A percentile compares a stretch with the other conserved stretches of the same genome.
These are phyloP conservation scores for Piaya cayana DNA, from an alignment of 2,113 vertebrate genomes.

Conservation along the genomic window DNA sequence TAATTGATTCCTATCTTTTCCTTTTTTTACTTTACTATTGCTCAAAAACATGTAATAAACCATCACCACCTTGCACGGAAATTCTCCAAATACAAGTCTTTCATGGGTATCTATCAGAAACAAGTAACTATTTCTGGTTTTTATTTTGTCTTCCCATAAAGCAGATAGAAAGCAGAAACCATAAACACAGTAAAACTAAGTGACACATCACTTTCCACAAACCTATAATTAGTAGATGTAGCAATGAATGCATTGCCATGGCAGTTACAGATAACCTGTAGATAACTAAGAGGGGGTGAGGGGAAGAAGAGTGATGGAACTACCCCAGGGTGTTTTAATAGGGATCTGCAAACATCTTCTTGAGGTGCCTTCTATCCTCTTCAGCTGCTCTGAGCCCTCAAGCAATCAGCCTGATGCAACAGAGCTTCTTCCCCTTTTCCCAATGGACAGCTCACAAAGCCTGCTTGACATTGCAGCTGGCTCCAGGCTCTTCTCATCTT, in stretches of 20 bases:
- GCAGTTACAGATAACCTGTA: not conserved
- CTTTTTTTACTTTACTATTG: not conserved
- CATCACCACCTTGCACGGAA: not conserved
- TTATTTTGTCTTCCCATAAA: not conserved
- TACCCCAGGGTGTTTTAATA: not conserved
- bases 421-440: not conserved
- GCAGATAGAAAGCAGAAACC: not conserved
- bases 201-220: not conserved
- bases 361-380: not conserved
- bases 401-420: not conserved
- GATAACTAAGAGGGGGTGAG: not conserved
- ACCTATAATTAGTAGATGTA: accelerated
- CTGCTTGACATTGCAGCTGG: not conserved
- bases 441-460: not conserved
- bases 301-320: not conserved
- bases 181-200: not conserved
- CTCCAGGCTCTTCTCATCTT: not conserved
- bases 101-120: not conserved
- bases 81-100: not conserved
- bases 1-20: not conserved
- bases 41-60: not conserved
- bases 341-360: not conserved
- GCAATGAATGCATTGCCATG: not conserved
- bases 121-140: not conserved
- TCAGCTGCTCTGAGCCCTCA: not conserved